These are phyloP conservation scores for Formica exsecta DNA, from an alignment of 1,140 invertebrate species.

Conservation along the genomic window DNA sequence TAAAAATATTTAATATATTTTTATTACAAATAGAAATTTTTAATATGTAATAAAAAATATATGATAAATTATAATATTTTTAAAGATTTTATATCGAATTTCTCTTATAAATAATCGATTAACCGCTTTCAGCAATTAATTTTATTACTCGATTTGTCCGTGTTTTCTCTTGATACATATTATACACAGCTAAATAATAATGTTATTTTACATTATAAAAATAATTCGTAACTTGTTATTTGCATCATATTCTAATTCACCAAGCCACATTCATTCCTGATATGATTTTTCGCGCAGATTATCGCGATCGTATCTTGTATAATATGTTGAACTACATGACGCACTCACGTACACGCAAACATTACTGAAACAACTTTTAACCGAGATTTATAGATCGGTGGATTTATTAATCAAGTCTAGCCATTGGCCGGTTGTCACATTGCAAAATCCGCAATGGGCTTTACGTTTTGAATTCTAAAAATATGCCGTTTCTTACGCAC, in stretches of 20 bases:
- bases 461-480: conserved; percentile 46
- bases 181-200: not conserved
- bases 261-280: conserved; percentile 25
- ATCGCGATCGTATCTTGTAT: conserved; percentile 24
- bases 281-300: conserved; percentile 26
- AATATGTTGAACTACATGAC: conserved; percentile 12
- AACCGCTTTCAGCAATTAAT: not conserved
- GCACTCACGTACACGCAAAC: not conserved
- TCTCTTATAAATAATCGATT: conserved; percentile 13
- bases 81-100: not conserved
- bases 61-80: not conserved
- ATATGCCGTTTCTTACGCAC: conserved; percentile 12
- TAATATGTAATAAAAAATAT: not conserved
- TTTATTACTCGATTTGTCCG: not conserved
- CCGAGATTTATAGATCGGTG: conserved; percentile 53
- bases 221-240: conserved; percentile 5
- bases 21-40: not conserved
- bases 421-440: not conserved
- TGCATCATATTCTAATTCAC: conserved; percentile 29
- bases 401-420: conserved; percentile 42
- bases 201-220: not conserved
- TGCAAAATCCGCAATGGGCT: conserved; percentile 28
- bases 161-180: not conserved
- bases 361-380: conserved; percentile 42
- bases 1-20: not conserved